Evolutionary conservation across 2,113 vertebrate species (phyloP).

Genomic region (Bujurquina vittata): DNA sequence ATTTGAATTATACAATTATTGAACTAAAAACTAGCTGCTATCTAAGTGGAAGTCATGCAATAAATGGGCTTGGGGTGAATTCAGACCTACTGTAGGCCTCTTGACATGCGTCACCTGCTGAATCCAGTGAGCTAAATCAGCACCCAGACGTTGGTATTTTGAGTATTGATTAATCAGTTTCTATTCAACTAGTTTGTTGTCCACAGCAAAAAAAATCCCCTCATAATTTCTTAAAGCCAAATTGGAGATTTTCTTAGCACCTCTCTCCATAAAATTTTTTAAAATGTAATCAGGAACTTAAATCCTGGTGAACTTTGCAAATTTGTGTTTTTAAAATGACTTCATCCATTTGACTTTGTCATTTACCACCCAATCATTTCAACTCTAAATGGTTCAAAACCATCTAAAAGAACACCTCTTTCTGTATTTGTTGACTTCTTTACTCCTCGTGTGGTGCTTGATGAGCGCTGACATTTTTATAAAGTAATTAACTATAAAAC

Average conservation of each 20-base stretch:
- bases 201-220: background rate
- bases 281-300: background rate
- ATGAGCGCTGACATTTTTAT: background rate
- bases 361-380: background rate
- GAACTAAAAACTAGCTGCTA: background rate
- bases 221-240: background rate
- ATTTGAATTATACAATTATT: background rate
- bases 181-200: background rate
- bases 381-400: background rate
- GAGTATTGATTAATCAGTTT: background rate
- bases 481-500: background rate
- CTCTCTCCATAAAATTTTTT: fast-evolving
- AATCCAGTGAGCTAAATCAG: background rate
- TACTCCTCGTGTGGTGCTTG: background rate
- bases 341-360: background rate
- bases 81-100: background rate
- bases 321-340: background rate
- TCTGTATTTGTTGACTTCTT: background rate
- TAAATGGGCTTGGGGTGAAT: background rate
- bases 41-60: background rate
- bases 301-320: background rate
- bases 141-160: background rate
- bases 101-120: background rate
- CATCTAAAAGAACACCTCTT: background rate
- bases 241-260: background rate